Evolutionary conservation across 35 echinoderm and acorn worm genomes (phyloP), one percentile per base, ranked within the genome.

Genomic region (Anneissia japonica): DNA sequence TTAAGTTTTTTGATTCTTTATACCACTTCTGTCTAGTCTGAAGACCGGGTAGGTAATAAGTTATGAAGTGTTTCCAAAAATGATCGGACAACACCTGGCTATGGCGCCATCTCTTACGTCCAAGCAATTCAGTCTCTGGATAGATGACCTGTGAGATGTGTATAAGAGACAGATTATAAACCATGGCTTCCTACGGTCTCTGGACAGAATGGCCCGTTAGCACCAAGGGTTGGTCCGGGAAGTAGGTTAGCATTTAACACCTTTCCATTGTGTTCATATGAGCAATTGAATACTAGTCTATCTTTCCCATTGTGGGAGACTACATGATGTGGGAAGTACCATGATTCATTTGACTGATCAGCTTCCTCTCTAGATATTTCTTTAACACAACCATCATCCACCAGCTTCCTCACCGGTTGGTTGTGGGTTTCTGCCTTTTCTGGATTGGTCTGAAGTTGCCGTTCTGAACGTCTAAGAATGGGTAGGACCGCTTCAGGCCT

Each of bases 11-110:
- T 14, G 74, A 51, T 9, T 85, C 83, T 51, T 73, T 77, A 0
- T 73, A 23, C 84, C 90, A 83, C 40, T 91, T 91, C 55, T 91
- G 90, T 9, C 90, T 79, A 0, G 10, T 17, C 36, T 91, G 83
- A 28, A 91, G 37, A 26, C 77, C 72, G 12, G 82, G 89, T 31
- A 90, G 4, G 46, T 90, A 86, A 11, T 32, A 81, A 12, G 33
- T 80, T 12, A 86, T 74, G 35, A 86, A 91, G 13, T 76, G 76
- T 2, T 74, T 31, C 89, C 89, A 90, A 23, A 90, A 90, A 30
- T 85, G 82, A 51, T 91, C 84, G 2, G 36, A 16, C 13, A 85
- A 36, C 0, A 85, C 83, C n/a, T 85, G 55, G 32, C 83, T 85
- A n/a, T 85, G 72, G 1, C 73, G 4, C 83, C 83, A 85, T n/a